Conservation (phyloP, 1,140 invertebrate genomes). For the Drosophila sp. region DNA sequence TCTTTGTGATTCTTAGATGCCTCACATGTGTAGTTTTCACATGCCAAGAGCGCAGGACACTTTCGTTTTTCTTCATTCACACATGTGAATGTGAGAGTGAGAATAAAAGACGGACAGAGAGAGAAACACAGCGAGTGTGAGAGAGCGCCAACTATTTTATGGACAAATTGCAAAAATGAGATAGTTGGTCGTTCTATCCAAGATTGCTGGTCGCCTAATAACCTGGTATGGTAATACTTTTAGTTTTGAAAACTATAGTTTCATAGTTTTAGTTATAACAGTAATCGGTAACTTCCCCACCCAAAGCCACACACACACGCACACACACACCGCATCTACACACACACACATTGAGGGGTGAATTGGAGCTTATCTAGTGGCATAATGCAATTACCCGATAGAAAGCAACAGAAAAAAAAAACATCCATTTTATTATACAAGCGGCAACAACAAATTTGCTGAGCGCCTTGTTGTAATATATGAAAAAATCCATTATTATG, state of each 20-base stretch:
- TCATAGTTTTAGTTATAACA: conserved; percentile 79
- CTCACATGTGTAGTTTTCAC: conserved; percentile 76
- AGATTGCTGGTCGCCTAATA: conserved; percentile 66
- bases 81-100: conserved; percentile 12
- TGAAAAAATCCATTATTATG: conserved; percentile 81
- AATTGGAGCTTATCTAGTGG: conserved; percentile 34
- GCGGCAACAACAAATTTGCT: conserved; percentile 58
- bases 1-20: conserved; percentile 58
- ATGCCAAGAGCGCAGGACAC: conserved; percentile 79
- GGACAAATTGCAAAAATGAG: conserved; percentile 40
- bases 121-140: conserved; percentile 7
- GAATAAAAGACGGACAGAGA: neutral
- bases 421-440: neutral
- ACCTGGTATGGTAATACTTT: conserved; percentile 82
- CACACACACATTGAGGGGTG: too few relatives aligned
- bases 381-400: conserved; percentile 31
- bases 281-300: conserved; percentile 20
- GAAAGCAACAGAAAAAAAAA: neutral
- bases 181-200: conserved; percentile 67
- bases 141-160: conserved; percentile 56
- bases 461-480: conserved; percentile 80
- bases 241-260: conserved; percentile 83
- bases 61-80: conserved; percentile 51
- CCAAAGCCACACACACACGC: neutral
- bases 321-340: neutral